Percentiles rank a stretch among this genome's conserved stretches.
Evolutionary conservation across 2,888 invertebrate genomes (phyloP).

Genomic region (Mongoloraphidia duomilia): DNA sequence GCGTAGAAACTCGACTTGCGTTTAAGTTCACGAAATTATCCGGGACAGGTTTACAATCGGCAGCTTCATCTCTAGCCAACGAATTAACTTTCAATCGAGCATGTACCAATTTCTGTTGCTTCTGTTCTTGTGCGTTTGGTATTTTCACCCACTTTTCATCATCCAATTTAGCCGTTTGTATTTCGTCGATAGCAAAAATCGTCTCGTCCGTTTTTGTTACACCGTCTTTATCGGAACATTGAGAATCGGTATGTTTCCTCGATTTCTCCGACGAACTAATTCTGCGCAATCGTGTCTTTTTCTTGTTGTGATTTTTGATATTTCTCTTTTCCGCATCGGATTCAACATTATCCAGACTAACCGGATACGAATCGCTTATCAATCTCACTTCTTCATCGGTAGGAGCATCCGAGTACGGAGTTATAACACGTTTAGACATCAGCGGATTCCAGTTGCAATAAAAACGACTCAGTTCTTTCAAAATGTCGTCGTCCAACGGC

Average conservation of each 20-base stretch:
- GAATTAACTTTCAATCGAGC: slow-evolving; percentile 34
- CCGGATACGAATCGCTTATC: slow-evolving; percentile 28
- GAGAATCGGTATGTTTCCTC: slow-evolving; percentile 22
- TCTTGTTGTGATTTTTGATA: slow-evolving; percentile 3
- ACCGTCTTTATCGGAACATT: slow-evolving; percentile 12
- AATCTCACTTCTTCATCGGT: slow-evolving; percentile 39
- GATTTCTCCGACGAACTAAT: slow-evolving; percentile 24
- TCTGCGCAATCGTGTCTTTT: slow-evolving; percentile 21
- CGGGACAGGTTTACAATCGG: slow-evolving; percentile 27
- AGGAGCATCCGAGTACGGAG: slow-evolving; percentile 49
- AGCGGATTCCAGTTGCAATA: slow-evolving; percentile 47
- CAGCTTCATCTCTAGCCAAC: slow-evolving; percentile 27
- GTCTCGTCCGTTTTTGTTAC: neutral
- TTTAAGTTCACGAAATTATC: slow-evolving; percentile 28
- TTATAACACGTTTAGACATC: slow-evolving; percentile 49
- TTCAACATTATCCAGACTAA: slow-evolving; percentile 32
- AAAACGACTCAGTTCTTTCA: slow-evolving; percentile 50
- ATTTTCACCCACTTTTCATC: slow-evolving; percentile 33
- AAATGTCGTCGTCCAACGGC: slow-evolving; percentile 39
- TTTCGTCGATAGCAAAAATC: slow-evolving; percentile 2
- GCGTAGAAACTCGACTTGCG: neutral
- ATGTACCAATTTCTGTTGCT: slow-evolving; percentile 35
- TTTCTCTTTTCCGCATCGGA: slow-evolving; percentile 25
- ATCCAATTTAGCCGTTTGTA: slow-evolving; percentile 19
- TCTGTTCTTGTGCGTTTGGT: slow-evolving; percentile 27